Evolutionary conservation across 2,113 vertebrate species (phyloP).

Genomic region (Pao palembangensis): DNA sequence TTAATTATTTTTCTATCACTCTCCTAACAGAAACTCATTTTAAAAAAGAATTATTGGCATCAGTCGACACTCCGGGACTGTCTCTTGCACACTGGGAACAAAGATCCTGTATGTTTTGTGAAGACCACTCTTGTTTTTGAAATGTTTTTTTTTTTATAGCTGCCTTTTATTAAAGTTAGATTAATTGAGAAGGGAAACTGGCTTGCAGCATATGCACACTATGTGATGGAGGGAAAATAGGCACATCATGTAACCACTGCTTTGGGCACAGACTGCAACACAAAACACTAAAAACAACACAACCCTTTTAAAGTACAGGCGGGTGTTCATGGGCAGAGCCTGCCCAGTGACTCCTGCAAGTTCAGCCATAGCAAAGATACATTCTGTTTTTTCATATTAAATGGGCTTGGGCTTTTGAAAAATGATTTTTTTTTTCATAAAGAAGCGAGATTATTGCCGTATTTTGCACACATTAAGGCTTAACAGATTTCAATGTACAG

Average conservation of each 20-base stretch:
- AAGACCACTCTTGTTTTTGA: no score
- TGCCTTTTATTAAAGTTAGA: no score
- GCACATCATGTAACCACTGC: constrained; percentile 16
- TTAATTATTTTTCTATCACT: no score
- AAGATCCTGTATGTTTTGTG: no score
- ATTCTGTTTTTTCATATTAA: constrained; percentile 36
- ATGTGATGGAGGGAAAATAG: constrained; percentile 22
- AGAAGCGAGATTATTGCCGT: not conserved
- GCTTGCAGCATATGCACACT: not conserved
- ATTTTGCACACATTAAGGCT: not conserved
- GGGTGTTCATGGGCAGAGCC: constrained; percentile 6
- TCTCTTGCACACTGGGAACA: no score
- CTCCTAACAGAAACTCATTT: no score
- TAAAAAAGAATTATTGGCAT: not conserved
- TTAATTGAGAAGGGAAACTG: no score
- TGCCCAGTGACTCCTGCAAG: not conserved
- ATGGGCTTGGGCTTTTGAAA: not conserved
- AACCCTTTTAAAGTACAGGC: constrained; percentile 9
- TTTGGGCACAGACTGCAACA: not conserved
- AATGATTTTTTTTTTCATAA: not conserved
- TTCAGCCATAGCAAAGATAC: constrained; percentile 15
- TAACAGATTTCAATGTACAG: not conserved
- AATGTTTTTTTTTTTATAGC: no score
- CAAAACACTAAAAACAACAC: constrained; percentile 10
- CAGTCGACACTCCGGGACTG: not conserved